Evolutionary conservation across 2,113 vertebrate species (phyloP), one percentile per base, ranked within the genome.

Genomic region (Pimephales promelas): DNA sequence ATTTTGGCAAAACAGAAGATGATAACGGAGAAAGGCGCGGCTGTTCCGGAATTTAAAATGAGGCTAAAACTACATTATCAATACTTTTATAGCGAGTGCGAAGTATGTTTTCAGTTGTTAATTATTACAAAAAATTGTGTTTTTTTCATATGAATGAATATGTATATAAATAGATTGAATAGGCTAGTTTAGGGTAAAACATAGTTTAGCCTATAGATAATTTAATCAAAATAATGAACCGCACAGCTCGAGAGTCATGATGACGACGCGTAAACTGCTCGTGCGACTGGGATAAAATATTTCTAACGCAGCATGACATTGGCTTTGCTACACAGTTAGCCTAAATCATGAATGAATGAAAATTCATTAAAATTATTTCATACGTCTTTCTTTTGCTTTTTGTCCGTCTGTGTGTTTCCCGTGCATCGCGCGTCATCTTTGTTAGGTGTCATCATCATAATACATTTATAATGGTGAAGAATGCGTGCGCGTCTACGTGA

Each of bases 401-500:
- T 54, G 5, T 14, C 18, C 52, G 3, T 62, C 26, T 18, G 9
- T 40, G 20, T n/a, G 34, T 40, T 54, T 13, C 10, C 31, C 14
- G 28, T 11, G 24, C 36, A 16, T 54, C 18, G 6, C 18, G 52
- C 8, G 18, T 54, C 2, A 54, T 57, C 24, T 49, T 54, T 73
- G 20, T 16, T 40, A 56, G 26, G 43, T 62, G 34, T 47, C 40
- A 31, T 47, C 40, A 31, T 54, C 40, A 10, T 43, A 18, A 45
- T 20, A 43, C 6, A 59, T 5, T 18, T 22, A 70, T 36, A 1
- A 0, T 4, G 36, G 16, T 82, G 0, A 72, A 9, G 2, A 28
- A 2, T 49, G 34, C 5, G 31, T 18, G 18, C 52, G 47, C 14
- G 90, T 28, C 62, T 92, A 91, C 90, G 88, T 92, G 91, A 90